Conservation (phyloP, 2,797 vertebrate genomes). For the Coendou prehensilis region DNA sequence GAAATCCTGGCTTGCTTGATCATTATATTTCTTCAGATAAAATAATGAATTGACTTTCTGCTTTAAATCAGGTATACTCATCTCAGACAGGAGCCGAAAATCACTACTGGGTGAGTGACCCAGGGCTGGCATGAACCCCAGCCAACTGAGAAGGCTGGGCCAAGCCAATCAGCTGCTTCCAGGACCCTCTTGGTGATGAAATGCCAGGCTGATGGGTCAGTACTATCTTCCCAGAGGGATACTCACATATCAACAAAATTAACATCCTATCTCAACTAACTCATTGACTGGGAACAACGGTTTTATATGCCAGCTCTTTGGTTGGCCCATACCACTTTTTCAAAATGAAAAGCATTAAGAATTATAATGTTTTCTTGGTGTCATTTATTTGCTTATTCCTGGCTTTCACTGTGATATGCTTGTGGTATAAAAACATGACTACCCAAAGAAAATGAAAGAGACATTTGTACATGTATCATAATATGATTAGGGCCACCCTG, state of each 20-base stretch:
- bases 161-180: background rate
- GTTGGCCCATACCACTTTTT: background rate
- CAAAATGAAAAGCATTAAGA: conserved; percentile 9
- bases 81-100: background rate
- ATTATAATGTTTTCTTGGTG: background rate
- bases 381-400: background rate
- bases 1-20: conserved; percentile 38
- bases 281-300: background rate
- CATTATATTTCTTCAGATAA: conserved; percentile 34
- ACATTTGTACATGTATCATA: conserved; percentile 13
- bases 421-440: background rate
- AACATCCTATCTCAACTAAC: background rate
- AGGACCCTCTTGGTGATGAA: background rate
- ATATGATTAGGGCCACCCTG: background rate
- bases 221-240: background rate
- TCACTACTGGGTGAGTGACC: background rate
- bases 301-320: background rate
- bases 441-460: background rate
- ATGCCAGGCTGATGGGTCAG: fast-evolving
- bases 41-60: conserved; percentile 46
- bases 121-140: conserved; percentile 23
- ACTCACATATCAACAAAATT: background rate
- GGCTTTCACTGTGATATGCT: background rate
- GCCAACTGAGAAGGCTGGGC: background rate
- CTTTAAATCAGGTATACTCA: background rate